These are phyloP conservation scores for Drosophila rubida DNA, from an alignment of 2,888 invertebrate species.

Conservation along the genomic window DNA sequence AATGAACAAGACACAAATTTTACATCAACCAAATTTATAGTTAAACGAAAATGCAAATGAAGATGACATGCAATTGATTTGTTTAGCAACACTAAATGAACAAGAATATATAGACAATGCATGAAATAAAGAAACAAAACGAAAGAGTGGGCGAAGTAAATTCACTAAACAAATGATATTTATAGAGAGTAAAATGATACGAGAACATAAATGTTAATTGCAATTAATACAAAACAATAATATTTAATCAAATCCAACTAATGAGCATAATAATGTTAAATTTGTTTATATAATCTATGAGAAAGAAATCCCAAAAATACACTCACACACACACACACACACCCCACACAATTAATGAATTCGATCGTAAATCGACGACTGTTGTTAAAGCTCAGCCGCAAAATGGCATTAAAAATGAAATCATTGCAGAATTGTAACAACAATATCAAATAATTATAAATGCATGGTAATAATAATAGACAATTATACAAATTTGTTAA, in stretches of 20 bases:
- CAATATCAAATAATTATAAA: conserved; percentile 5
- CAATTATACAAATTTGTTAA: conserved; percentile 55
- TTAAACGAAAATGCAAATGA: conserved; percentile 20
- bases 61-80: conserved; percentile 34
- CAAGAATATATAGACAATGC: neutral
- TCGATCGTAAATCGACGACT: conserved; percentile 47
- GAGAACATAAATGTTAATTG: conserved; percentile 40
- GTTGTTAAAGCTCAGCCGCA: conserved; percentile 75
- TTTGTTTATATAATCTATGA: conserved; percentile 84
- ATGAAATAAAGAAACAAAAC: conserved; percentile 3
- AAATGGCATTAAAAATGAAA: conserved; percentile 31
- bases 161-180: conserved; percentile 49
- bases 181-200: conserved; percentile 24
- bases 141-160: conserved; percentile 7
- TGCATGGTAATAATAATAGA: conserved; percentile 29
- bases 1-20: conserved; percentile 44
- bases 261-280: conserved; percentile 73
- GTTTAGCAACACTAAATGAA: conserved; percentile 32
- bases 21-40: conserved; percentile 53
- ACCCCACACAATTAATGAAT: neutral
- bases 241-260: conserved; percentile 45
- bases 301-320: conserved; percentile 36
- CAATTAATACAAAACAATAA: conserved; percentile 44
- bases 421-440: conserved; percentile 11
- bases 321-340: neutral